Percentiles rank a stretch among this genome's conserved stretches.
phyloP scores from a whole-genome alignment of 2,113 vertebrate species.

The Oostethus manadensis region DNA sequence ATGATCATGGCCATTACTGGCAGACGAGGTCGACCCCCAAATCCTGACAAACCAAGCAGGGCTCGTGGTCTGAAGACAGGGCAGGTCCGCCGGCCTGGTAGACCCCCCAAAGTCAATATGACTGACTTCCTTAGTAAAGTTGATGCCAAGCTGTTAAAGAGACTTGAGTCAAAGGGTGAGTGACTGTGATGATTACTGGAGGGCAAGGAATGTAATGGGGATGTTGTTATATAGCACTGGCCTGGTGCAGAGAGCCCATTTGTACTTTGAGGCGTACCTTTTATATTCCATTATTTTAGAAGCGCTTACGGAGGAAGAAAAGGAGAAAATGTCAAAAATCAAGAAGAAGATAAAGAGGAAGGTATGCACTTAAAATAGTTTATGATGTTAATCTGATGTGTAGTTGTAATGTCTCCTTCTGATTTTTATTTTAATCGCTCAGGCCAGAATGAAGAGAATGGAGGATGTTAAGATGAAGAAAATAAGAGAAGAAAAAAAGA shows the following conservation, averaged over 20 bases:
- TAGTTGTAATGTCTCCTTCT: background rate
- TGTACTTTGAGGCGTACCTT: background rate
- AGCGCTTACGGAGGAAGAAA: conserved; percentile 86
- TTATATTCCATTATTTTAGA: conserved; percentile 61
- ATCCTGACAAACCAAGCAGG: conserved; percentile 76
- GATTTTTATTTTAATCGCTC: conserved; percentile 22
- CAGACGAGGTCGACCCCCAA: conserved; percentile 90
- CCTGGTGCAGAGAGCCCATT: background rate
- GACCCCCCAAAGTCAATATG: conserved; percentile 86
- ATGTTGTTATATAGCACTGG: background rate
- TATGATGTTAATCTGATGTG: background rate
- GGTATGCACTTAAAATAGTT: conserved; percentile 50
- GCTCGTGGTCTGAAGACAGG: conserved; percentile 64
- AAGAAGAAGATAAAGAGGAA: conserved; percentile 94
- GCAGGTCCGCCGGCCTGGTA: conserved; percentile 74
- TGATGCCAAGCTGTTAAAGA: conserved; percentile 80
- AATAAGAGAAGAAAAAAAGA: conserved; percentile 79
- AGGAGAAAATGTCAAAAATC: conserved; percentile 84
- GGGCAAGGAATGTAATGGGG: background rate
- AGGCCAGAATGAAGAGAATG: conserved; percentile 87
- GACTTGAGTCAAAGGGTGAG: conserved; percentile 85
- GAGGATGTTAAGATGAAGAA: conserved; percentile 82
- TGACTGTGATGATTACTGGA: background rate
- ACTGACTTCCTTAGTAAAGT: conserved; percentile 85
- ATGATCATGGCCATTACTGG: conserved; percentile 97